Base-by-base conservation (phyloP, 2,888 invertebrate genomes). In the Diloba caeruleocephala region DNA sequence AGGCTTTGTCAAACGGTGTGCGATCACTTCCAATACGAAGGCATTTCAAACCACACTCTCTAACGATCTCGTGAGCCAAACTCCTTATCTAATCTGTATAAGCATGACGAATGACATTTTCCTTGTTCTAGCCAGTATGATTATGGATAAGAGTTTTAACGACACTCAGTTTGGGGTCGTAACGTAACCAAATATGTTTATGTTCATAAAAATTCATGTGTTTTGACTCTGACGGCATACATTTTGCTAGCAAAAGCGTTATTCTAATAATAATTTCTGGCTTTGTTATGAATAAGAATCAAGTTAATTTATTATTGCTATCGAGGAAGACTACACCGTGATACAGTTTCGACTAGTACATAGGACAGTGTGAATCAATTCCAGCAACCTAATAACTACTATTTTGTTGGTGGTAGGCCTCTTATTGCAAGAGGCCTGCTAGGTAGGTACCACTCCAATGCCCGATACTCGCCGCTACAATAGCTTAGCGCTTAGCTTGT, bases 71-170 rank as follows among this genome's bases (percentile, higher is more conserved):
- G 52, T 49, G 38, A 59, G 32, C 49, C 48, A 34, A 64, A 58
- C 45, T 57, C 56, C 41, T 58, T 68, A 56, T 53, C 37, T 66
- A 61, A 71, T 66, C 61, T 67, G 59, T 67, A 57, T 71, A 74
- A 74, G 71, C 58, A 62, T 65, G 65, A 71, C 53, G 58, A 68
- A 73, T 63, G 65, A 42, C 48, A 63, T 67, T 73, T 69, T 72
- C 52, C 62, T 69, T 76, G 64, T 71, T 71, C 59, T 67, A 50
- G 55, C 57, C 50, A 42, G 44, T 55, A 65, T 63, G 65, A 70
- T 72, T 76, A 58, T 63, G 63, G 46, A 56, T 68, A 61, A 57
- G 62, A 63, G 66, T 66, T 71, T 76, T 76, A 76, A 76, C 65
- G 71, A 64, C 59, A 53, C n/a, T 59, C 55, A 60, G 52, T 53